Evolutionary conservation across 1,140 invertebrate species (phyloP).

Genomic region (Drosophila kurseongensis): DNA sequence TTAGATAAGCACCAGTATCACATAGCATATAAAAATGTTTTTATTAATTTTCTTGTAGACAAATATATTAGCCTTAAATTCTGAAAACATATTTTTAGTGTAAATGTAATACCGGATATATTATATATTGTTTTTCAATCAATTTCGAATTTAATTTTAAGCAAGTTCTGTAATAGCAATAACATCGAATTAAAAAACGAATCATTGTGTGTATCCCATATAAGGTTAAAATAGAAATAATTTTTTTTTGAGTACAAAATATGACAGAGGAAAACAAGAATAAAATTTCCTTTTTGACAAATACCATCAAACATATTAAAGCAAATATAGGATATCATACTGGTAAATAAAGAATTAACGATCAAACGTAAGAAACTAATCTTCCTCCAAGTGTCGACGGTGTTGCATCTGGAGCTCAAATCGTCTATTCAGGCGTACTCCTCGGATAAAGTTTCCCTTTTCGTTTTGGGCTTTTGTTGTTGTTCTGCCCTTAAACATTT

Average conservation of each 20-base stretch:
- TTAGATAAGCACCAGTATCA: too few relatives aligned
- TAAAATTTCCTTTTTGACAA: background rate
- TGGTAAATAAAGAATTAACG: constrained; percentile 1
- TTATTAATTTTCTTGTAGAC: too few relatives aligned
- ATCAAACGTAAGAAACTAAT: constrained; percentile 15
- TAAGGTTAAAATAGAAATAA: background rate
- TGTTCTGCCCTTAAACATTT: constrained; percentile 70
- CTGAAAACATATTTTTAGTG: too few relatives aligned
- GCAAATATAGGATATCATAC: background rate
- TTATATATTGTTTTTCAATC: too few relatives aligned
- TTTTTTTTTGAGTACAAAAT: background rate
- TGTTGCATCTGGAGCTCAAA: constrained; percentile 88
- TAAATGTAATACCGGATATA: too few relatives aligned
- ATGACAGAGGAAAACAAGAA: background rate
- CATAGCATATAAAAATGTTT: too few relatives aligned
- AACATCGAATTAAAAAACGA: too few relatives aligned
- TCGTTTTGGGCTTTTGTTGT: constrained; percentile 9
- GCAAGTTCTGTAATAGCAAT: too few relatives aligned
- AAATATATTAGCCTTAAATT: too few relatives aligned
- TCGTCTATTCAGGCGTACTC: constrained; percentile 88
- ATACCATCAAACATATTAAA: background rate
- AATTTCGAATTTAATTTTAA: too few relatives aligned
- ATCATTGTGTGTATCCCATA: too few relatives aligned
- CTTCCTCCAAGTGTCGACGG: constrained; percentile 74
- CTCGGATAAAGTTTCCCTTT: constrained; percentile 85